Percentiles rank a stretch among this genome's conserved stretches.
Evolutionary conservation across 2,797 vertebrate genomes (phyloP).

Genomic region (Phoxinus dragarum): DNA sequence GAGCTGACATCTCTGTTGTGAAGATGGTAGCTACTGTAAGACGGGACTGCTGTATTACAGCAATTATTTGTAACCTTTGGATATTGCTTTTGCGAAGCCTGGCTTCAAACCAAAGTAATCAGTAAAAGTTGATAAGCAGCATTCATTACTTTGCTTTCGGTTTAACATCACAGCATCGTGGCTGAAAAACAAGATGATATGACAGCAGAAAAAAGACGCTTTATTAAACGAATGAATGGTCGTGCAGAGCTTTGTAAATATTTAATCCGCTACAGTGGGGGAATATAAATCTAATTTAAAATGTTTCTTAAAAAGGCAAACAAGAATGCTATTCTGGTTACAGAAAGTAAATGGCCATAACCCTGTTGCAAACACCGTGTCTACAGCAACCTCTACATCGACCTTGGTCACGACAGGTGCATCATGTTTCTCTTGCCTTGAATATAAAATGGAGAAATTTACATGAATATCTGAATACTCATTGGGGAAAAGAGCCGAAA

Average conservation of each 20-base stretch:
- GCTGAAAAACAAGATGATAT: slow-evolving; percentile 6
- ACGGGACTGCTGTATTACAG: slow-evolving; percentile 24
- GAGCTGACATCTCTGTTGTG: slow-evolving; percentile 40
- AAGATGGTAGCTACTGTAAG: slow-evolving; percentile 6
- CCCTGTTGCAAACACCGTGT: slow-evolving; percentile 7
- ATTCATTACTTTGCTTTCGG: slow-evolving; percentile 19
- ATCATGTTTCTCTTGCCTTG: slow-evolving; percentile 34
- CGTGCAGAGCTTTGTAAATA: slow-evolving; percentile 27
- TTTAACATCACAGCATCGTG: slow-evolving; percentile 18
- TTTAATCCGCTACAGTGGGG: neutral
- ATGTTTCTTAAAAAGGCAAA: neutral
- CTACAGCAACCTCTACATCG: slow-evolving; percentile 22
- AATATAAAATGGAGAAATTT: slow-evolving; percentile 47
- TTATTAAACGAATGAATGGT: neutral
- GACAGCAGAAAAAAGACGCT: neutral
- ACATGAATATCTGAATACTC: slow-evolving; percentile 44
- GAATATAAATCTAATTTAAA: neutral
- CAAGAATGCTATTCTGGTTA: neutral
- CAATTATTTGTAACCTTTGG: slow-evolving; percentile 36
- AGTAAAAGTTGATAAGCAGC: slow-evolving; percentile 22
- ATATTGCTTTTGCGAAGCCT: slow-evolving; percentile 21
- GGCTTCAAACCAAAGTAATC: slow-evolving; percentile 30
- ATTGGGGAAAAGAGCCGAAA: slow-evolving; percentile 12
- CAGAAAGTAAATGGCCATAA: slow-evolving; percentile 25
- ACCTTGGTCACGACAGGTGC: slow-evolving; percentile 51